A percentile compares a stretch with the other conserved stretches of the same genome.
These are phyloP conservation scores for Osmoderma eremita DNA, from an alignment of 2,888 invertebrate species.

Conservation along the genomic window DNA sequence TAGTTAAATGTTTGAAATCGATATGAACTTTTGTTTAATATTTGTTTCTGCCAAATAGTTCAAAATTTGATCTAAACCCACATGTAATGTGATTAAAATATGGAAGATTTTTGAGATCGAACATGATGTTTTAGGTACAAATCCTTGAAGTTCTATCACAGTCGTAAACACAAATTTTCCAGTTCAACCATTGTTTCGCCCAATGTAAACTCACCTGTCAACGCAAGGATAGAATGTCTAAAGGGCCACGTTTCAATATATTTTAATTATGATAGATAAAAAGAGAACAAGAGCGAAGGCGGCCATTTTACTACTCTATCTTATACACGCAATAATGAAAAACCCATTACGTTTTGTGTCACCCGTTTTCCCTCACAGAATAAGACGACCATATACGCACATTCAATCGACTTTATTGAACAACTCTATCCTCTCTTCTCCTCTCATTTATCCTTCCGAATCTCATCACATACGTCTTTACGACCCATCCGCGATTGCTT, in stretches of 20 bases:
- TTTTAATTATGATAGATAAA: conserved; percentile 17
- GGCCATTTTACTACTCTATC: conserved; percentile 18
- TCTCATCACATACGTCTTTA: conserved; percentile 37
- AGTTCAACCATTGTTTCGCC: no score
- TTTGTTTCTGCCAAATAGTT: no score
- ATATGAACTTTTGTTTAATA: no score
- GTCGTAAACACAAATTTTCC: no score
- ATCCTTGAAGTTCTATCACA: no score
- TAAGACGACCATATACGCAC: conserved; percentile 32
- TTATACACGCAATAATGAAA: conserved; percentile 27
- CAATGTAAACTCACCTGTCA: no score
- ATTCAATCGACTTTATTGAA: conserved; percentile 37
- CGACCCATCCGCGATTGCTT: conserved; percentile 37
- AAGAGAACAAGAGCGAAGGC: not conserved
- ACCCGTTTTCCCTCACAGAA: conserved; percentile 32
- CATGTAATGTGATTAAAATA: no score
- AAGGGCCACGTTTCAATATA: conserved; percentile 29
- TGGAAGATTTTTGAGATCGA: no score
- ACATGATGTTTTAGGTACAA: no score
- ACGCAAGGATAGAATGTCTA: no score
- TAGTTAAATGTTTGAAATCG: no score
- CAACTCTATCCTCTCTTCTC: conserved; percentile 36
- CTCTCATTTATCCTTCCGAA: conserved; percentile 37
- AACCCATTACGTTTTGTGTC: conserved; percentile 36
- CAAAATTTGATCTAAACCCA: no score